Evolutionary conservation across 2,113 vertebrate species (phyloP).

Genomic region (Scytalopus superciliaris): DNA sequence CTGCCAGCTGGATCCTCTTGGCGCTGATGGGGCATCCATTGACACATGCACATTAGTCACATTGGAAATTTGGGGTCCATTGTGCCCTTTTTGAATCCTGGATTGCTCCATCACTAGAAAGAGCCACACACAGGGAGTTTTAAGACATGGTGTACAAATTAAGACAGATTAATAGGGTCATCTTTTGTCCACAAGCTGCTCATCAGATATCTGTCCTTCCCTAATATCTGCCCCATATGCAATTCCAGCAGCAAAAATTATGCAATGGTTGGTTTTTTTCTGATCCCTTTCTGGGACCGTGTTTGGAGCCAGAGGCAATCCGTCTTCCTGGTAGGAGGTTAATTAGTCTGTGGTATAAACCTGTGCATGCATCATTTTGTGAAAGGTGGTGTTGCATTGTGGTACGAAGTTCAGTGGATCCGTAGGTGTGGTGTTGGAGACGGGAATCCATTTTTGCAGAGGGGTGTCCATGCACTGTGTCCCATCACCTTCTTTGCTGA

Average conservation of each 20-base stretch:
- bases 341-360: constrained; percentile 71
- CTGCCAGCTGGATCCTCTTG: background rate
- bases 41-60: rapidly evolving
- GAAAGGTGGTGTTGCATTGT: constrained; percentile 68
- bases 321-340: constrained; percentile 49
- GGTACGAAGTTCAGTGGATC: constrained; percentile 26
- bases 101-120: background rate
- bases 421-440: constrained; percentile 51
- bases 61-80: background rate
- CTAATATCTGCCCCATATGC: background rate
- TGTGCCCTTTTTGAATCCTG: background rate
- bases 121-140: background rate
- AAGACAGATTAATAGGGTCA: background rate
- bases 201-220: background rate
- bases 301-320: constrained; percentile 15
- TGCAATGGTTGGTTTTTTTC: background rate
- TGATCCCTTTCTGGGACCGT: background rate
- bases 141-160: background rate
- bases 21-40: background rate
- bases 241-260: constrained; percentile 1
- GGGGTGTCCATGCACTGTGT: background rate
- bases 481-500: constrained; percentile 16
- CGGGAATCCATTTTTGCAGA: background rate
- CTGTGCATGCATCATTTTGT: constrained; percentile 71
- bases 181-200: background rate